Base-by-base conservation (phyloP, 2,113 vertebrate species). In the Cynoglossus semilaevis region DNA sequence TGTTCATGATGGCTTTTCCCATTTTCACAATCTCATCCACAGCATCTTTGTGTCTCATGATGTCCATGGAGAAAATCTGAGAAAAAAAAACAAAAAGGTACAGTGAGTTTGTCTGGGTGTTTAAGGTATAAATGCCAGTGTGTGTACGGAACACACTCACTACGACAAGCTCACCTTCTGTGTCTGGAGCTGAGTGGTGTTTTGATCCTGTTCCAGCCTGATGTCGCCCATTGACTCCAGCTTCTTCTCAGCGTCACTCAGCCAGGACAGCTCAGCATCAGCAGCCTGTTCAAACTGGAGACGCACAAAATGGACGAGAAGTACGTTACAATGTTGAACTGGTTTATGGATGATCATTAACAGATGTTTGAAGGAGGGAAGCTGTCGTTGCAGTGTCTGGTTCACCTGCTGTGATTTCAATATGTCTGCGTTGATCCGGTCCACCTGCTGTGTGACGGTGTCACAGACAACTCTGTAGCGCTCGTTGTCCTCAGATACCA, bases 31-130 rank as follows among this genome's bases (percentile, higher is more conserved):
- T 94, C 65, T 93, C 92, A 88, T 99, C 97, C 78, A 99, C 92
- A 53, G 88, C 76, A 81, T 99, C 96, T 82, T 96, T 98, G 87
- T 99, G 97, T 64, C 92, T 93, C 90, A 99, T 90, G 77, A 99
- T 94, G 82, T 99, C 94, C 95, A 99, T 96, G 67, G 96, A 96
- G 80, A 98, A 97, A 74, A 88, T 89, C 97, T 96, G 88, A 37
- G 22, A 2, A 6, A 29, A 29, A 29, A 29, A 29, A 29, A 4
- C 77, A 88, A 91, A 77, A 74, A 16, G 70, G 81, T 52, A 48
- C 44, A 76, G 72, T 58, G 43, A 74, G 71, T 79, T 63, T 56
- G 22, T 78, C 68, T 63, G 40, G 58, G 50, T 66, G 50, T 41
- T 71, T 63, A 47, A 53, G 49, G 51, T 35, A 71, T 50, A 13